Percentiles rank a stretch among this genome's conserved stretches.
Conservation (phyloP, 2,888 invertebrate species). For the Helleia helle region DNA sequence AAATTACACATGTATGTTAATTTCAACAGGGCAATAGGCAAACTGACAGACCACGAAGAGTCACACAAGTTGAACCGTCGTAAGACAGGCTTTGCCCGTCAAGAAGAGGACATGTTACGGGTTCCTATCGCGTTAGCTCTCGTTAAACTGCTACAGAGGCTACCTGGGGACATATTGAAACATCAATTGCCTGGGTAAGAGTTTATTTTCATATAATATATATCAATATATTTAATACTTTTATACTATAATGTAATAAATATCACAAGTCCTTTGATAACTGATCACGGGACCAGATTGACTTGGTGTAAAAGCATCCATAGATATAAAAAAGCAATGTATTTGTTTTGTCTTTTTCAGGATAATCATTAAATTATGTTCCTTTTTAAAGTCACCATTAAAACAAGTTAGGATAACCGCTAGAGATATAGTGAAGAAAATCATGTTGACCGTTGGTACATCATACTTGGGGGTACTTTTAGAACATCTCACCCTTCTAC, state of each 20-base stretch:
- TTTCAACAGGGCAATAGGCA: slow-evolving; percentile 51
- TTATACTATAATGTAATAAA: too few relatives aligned
- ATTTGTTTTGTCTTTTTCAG: too few relatives aligned
- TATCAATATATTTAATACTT: too few relatives aligned
- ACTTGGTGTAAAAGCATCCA: too few relatives aligned
- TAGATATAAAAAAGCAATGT: too few relatives aligned
- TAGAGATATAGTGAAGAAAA: slow-evolving; percentile 93
- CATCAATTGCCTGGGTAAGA: slow-evolving; percentile 86
- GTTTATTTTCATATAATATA: background rate
- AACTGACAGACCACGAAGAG: slow-evolving; percentile 79
- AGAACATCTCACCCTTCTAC: slow-evolving; percentile 83
- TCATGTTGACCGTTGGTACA: slow-evolving; percentile 89
- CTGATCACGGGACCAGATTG: too few relatives aligned
- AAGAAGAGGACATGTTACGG: slow-evolving; percentile 90
- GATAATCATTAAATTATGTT: slow-evolving; percentile 90
- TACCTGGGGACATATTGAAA: slow-evolving; percentile 84
- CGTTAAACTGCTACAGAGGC: slow-evolving; percentile 90
- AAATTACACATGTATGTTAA: too few relatives aligned
- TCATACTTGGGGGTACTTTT: slow-evolving; percentile 84
- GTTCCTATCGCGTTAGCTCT: slow-evolving; percentile 95
- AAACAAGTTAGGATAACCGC: slow-evolving; percentile 89
- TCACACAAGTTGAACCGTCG: slow-evolving; percentile 86
- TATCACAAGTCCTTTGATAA: too few relatives aligned
- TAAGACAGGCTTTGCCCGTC: slow-evolving; percentile 77
- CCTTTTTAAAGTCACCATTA: slow-evolving; percentile 90